Base-by-base conservation (phyloP, 2,797 vertebrate genomes). In the Falco cherrug region DNA sequence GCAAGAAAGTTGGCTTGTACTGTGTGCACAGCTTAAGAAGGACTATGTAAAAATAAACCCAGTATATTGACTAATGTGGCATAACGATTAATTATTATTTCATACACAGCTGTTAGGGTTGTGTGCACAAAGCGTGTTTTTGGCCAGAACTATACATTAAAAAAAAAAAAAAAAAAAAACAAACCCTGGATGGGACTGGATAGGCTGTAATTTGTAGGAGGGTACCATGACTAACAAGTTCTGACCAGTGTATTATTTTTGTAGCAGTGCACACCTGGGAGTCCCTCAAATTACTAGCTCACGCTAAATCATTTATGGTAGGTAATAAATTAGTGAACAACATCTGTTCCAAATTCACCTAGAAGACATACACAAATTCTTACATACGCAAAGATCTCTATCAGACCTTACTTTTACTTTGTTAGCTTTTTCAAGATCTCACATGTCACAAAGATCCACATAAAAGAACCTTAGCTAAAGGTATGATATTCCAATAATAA, bases 291-390 rank as follows among this genome's bases (percentile, higher is more conserved):
- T 95, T 93, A 93, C 80, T 87, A 88, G 83, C 41, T 96, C 85
- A 83, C 0, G 1, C n/a, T 68, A 86, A 89, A 80, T 94, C 87
- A 89, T 92, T 96, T 95, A 90, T 73, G 48, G 69, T 68, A 61
- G 74, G 80, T 50, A 96, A 94, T 97, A 93, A 95, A 97, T 89
- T 78, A 95, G 90, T 68, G 75, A 95, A 80, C 41, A 92, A 77
- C 93, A 94, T 95, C 90, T 97, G 96, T 43, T 97, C 59, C 70
- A 91, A 93, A 86, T 70, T 80, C 74, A 74, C 24, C 60, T 48
- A 95, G 79, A 97, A 95, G 79, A 95, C 37, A 85, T 64, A 90
- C 8, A 91, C 64, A 91, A 95, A 93, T 94, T 87, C 85, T 75
- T 79, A 83, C 74, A 77, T 29, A 93, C 0, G 11, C 37, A 93